Evolutionary conservation across 2,888 invertebrate genomes (phyloP).

Genomic region (Nomada fabriciana): DNA sequence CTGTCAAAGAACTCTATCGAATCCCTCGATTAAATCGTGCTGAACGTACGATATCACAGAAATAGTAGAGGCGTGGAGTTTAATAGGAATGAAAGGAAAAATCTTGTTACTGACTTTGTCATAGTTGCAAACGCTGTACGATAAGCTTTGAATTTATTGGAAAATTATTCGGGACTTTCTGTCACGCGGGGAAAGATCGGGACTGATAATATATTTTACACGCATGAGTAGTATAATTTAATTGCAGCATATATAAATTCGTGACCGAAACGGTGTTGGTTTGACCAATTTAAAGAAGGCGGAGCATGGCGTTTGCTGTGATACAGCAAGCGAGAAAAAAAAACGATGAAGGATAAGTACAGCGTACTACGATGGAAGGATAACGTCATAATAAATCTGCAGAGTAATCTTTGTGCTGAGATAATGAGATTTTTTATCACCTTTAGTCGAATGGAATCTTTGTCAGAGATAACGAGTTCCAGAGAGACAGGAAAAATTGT

Average conservation of each 20-base stretch:
- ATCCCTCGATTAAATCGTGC: no score
- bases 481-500: slow-evolving; percentile 60
- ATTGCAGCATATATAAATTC: not conserved
- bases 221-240: not conserved
- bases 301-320: slow-evolving; percentile 2
- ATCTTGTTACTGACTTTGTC: not conserved
- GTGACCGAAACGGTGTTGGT: slow-evolving; percentile 33
- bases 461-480: slow-evolving; percentile 59
- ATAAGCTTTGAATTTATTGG: no score
- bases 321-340: slow-evolving; percentile 11
- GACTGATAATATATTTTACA: no score
- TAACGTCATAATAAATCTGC: slow-evolving; percentile 64
- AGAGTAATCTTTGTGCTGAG: slow-evolving; percentile 61
- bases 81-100: not conserved
- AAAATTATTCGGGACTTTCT: no score
- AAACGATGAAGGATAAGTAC: slow-evolving; percentile 52
- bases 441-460: slow-evolving; percentile 60
- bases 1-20: no score
- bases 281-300: slow-evolving; percentile 20
- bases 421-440: slow-evolving; percentile 64
- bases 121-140: no score
- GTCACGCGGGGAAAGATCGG: no score
- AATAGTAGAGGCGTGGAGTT: slow-evolving; percentile 6
- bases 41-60: not conserved
- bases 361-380: slow-evolving; percentile 42